Evolutionary conservation across 2,888 invertebrate genomes (phyloP).

Genomic region (Eupeodes latifasciatus): DNA sequence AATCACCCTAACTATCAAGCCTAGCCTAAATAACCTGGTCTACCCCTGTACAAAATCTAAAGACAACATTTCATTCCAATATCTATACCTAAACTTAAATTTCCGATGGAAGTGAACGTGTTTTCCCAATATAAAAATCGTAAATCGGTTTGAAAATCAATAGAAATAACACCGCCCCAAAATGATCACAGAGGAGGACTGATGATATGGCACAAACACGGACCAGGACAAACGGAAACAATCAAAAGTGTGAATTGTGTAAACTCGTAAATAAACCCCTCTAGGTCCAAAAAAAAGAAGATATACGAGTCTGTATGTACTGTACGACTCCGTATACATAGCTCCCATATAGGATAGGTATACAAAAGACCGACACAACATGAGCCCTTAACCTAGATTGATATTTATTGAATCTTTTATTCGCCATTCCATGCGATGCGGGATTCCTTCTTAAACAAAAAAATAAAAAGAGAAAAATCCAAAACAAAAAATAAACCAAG

Average conservation of each 20-base stretch:
- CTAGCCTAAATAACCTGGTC: background rate
- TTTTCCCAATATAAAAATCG: constrained; percentile 5
- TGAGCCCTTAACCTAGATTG: constrained; percentile 40
- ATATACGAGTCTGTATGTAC: too few species aligned
- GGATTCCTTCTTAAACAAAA: constrained; percentile 8
- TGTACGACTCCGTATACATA: background rate
- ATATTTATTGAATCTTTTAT: constrained; percentile 45
- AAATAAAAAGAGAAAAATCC: background rate
- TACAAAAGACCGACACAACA: constrained; percentile 22
- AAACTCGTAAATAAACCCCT: constrained; percentile 57
- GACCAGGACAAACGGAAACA: constrained; percentile 38
- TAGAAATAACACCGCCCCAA: constrained; percentile 17
- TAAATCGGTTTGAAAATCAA: constrained; percentile 30
- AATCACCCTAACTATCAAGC: background rate
- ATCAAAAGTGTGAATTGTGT: constrained; percentile 68
- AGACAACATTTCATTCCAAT: too few species aligned
- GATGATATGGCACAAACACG: background rate
- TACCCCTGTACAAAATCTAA: background rate
- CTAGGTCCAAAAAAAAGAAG: background rate
- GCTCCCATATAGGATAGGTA: background rate
- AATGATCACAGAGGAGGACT: background rate
- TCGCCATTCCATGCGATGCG: background rate
- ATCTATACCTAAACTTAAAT: constrained; percentile 2
- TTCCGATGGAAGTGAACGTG: constrained; percentile 5
- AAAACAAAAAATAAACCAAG: background rate